These are phyloP conservation scores for Aurelia sp. DNA, from an alignment of 30 jellyfish, hydroid and myxozoan species.

Conservation along the genomic window DNA sequence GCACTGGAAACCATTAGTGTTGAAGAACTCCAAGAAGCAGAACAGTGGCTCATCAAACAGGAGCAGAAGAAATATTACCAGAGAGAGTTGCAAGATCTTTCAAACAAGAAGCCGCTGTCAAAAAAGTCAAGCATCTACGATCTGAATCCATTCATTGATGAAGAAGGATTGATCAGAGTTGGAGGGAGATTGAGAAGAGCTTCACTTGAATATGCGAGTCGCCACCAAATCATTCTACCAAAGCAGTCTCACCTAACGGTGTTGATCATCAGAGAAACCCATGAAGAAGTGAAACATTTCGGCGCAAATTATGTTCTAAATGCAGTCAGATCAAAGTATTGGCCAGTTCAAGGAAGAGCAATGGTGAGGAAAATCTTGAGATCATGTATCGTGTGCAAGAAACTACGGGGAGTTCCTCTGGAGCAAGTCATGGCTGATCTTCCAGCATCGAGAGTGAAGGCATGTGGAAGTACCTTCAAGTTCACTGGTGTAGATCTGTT, in stretches of 20 bases:
- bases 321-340: constrained; percentile 44
- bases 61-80: constrained; percentile 41
- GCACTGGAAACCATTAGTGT: constrained; percentile 25
- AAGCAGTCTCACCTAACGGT: constrained; percentile 20
- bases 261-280: constrained; percentile 43
- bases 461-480: constrained; percentile 31
- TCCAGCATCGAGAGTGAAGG: constrained; percentile 42
- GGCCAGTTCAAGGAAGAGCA: constrained; percentile 50
- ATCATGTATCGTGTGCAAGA: constrained; percentile 44
- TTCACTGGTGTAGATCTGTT: constrained; percentile 54
- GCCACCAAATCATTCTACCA: constrained; percentile 52
- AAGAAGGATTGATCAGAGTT: constrained; percentile 60
- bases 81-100: constrained; percentile 48
- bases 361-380: constrained; percentile 22
- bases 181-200: constrained; percentile 60
- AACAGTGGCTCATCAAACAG: constrained; percentile 48
- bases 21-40: constrained; percentile 58
- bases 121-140: constrained; percentile 7
- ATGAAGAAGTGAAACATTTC: constrained; percentile 21
- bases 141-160: constrained; percentile 54
- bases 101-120: constrained; percentile 49
- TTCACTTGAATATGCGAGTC: constrained; percentile 22
- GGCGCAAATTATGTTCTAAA: constrained; percentile 39
- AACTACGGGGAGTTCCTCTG: constrained; percentile 26
- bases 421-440: constrained; percentile 10